Percentiles rank a stretch among this genome's conserved stretches.
Conservation (phyloP, 1,140 invertebrate species). For the Littorina saxatilis region DNA sequence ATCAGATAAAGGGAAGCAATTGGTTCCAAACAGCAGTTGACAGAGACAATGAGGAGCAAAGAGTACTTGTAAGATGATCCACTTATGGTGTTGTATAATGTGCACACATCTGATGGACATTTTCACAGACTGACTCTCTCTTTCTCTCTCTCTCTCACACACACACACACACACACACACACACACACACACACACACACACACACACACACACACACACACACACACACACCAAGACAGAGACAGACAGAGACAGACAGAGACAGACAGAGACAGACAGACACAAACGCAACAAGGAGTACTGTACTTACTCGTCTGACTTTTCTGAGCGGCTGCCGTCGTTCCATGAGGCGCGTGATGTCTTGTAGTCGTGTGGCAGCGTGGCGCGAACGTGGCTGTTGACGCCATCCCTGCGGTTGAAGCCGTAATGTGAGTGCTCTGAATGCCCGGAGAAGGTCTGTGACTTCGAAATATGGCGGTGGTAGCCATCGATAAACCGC, state of each 20-base stretch:
- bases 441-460: constrained; percentile 66
- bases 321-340: constrained; percentile 62
- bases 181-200: not conserved
- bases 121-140: too few species aligned
- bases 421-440: constrained; percentile 51
- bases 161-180: constrained; percentile 4
- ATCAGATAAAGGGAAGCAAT: too few species aligned
- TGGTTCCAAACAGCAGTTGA: too few species aligned
- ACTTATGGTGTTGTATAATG: too few species aligned
- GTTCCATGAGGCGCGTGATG: constrained; percentile 52
- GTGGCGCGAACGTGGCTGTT: constrained; percentile 66
- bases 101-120: too few species aligned
- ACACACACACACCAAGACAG: not conserved
- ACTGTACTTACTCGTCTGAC: constrained; percentile 68
- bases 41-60: too few species aligned
- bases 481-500: constrained; percentile 73
- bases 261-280: constrained; percentile 11
- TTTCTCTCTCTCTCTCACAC: constrained; percentile 19
- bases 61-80: too few species aligned
- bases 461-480: constrained; percentile 70
- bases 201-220: constrained; percentile 19
- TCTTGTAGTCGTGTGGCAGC: constrained; percentile 70
- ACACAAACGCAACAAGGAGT: not conserved
- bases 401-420: constrained; percentile 63
- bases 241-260: not conserved